Conservation (phyloP, 2,797 vertebrate species). For the Chlorospingus flavigularis region DNA sequence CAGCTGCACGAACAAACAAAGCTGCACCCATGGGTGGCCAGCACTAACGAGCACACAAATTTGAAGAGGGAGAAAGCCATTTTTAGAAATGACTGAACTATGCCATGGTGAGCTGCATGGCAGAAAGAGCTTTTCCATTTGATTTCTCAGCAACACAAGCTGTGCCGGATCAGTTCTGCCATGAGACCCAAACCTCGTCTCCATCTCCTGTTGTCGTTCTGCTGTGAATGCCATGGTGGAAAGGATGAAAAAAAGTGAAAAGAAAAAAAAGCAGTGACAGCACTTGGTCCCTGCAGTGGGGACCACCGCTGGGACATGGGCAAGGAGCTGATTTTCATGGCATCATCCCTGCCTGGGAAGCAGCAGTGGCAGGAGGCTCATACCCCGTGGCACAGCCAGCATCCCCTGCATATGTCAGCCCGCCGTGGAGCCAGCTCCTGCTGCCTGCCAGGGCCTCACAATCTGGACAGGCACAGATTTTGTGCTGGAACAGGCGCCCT, state of each 20-base stretch:
- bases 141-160: not conserved
- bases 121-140: not conserved
- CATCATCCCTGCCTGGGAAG: not conserved
- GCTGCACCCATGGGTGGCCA: not conserved
- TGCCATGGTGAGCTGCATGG: not conserved
- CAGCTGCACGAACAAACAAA: slow-evolving; percentile 7
- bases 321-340: not conserved
- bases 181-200: accelerated
- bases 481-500: not conserved
- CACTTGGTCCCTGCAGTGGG: not conserved
- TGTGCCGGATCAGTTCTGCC: not conserved
- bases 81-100: not conserved
- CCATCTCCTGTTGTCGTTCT: not conserved
- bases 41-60: not conserved
- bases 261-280: not conserved
- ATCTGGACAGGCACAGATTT: slow-evolving; percentile 40
- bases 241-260: not conserved
- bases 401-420: not conserved
- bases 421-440: not conserved
- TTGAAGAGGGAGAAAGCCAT: not conserved
- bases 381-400: not conserved
- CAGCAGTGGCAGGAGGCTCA: not conserved
- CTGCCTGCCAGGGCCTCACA: slow-evolving; percentile 22
- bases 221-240: not conserved
- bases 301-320: accelerated